Percentiles rank a stretch among this genome's conserved stretches.
These are phyloP conservation scores for Rhipidura dahli DNA, from an alignment of 2,113 vertebrate genomes.

Conservation along the genomic window DNA sequence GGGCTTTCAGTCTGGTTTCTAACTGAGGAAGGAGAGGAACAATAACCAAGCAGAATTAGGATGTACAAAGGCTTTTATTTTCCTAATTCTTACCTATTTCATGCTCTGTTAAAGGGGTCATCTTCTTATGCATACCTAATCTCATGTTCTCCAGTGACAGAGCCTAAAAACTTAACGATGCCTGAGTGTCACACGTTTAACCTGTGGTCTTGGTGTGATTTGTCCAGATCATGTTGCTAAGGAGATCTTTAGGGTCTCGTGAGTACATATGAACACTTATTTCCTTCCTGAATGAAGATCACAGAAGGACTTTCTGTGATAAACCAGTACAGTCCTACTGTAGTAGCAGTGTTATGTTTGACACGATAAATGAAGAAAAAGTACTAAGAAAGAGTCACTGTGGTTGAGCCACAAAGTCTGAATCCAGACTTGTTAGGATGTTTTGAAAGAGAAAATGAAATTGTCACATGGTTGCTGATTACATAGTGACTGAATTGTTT, in stretches of 20 bases:
- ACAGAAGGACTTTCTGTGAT: neutral
- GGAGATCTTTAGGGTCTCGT: neutral
- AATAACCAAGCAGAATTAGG: neutral
- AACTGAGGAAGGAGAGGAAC: neutral
- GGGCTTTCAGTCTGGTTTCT: neutral
- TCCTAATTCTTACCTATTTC: neutral
- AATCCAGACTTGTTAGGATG: constrained; percentile 4
- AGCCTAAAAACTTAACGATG: neutral
- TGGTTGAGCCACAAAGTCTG: neutral
- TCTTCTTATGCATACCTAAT: neutral
- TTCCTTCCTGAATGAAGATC: neutral
- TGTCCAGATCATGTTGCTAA: neutral
- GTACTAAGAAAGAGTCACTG: neutral
- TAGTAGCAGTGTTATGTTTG: neutral
- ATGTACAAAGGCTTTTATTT: neutral
- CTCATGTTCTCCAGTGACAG: neutral
- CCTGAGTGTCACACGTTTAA: neutral
- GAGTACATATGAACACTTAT: neutral
- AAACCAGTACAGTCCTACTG: neutral
- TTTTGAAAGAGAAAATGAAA: constrained; percentile 31
- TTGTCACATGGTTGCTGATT: constrained; percentile 22
- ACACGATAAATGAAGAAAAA: neutral
- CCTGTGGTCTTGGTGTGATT: neutral
- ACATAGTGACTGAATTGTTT: constrained; percentile 42
- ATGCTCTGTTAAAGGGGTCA: neutral